Percentiles rank a stretch among this genome's conserved stretches.
Evolutionary conservation across 2,888 invertebrate genomes (phyloP).

Genomic region (Lasioglossum malachurum): DNA sequence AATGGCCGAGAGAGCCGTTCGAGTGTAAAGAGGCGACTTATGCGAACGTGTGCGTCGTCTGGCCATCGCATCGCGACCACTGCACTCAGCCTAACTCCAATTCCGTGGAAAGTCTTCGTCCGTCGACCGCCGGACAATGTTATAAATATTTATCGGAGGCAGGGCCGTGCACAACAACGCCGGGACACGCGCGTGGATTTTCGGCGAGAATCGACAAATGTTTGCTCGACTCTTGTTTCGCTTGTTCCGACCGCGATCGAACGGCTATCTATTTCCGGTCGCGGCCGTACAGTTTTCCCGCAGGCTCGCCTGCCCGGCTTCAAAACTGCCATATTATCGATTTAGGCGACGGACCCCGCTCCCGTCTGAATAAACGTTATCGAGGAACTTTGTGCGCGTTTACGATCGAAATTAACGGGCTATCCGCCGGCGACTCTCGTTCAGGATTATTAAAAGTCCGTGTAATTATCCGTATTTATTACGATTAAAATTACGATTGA

Average conservation of each 20-base stretch:
- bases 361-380: background rate
- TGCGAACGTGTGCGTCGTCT: constrained; percentile 20
- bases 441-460: too few relatives aligned
- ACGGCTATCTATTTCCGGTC: background rate
- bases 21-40: constrained; percentile 54
- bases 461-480: too few relatives aligned
- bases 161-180: constrained; percentile 9
- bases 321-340: background rate
- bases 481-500: background rate
- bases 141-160: constrained; percentile 55
- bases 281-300: background rate
- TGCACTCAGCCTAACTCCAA: constrained; percentile 45
- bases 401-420: background rate
- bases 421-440: background rate
- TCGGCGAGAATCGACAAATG: constrained; percentile 29
- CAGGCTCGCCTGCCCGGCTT: background rate
- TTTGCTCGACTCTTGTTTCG: constrained; percentile 21
- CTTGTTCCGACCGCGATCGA: background rate
- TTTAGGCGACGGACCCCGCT: background rate
- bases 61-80: constrained; percentile 17
- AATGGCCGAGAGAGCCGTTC: constrained; percentile 57
- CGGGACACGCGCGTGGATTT: background rate
- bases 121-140: background rate
- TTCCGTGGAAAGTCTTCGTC: constrained; percentile 44
- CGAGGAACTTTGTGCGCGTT: background rate